Evolutionary conservation across 92 coral and sea anemone genomes (phyloP).

Genomic region (Porites lobata): DNA sequence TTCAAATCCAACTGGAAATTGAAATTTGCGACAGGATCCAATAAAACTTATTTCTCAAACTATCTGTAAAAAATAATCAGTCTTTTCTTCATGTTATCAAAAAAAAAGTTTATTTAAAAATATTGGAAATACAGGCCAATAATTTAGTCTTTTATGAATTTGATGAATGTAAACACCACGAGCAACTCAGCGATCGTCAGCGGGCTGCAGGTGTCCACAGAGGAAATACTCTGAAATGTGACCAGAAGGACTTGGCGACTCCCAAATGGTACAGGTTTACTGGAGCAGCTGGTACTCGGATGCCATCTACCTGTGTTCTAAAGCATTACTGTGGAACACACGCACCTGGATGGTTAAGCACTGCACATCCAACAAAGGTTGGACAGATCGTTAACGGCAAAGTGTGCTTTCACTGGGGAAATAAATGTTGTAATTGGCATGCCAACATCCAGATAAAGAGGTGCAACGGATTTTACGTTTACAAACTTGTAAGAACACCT

Average conservation of each 20-base stretch:
- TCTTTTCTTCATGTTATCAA: no score
- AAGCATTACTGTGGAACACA: slow-evolving; percentile 25
- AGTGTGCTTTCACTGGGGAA: slow-evolving; percentile 68
- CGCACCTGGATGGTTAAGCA: slow-evolving; percentile 64
- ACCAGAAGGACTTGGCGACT: background rate
- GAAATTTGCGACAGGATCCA: no score
- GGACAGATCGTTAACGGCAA: slow-evolving; percentile 51
- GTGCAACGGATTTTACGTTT: slow-evolving; percentile 64
- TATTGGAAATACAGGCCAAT: no score
- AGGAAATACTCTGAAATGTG: slow-evolving; percentile 42
- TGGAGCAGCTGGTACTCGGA: slow-evolving; percentile 39
- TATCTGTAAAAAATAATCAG: no score
- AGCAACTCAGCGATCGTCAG: slow-evolving; percentile 26
- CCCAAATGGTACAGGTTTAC: slow-evolving; percentile 51
- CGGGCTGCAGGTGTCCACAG: slow-evolving; percentile 53
- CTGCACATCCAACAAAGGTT: slow-evolving; percentile 55
- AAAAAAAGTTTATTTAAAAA: no score
- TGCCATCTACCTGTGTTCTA: slow-evolving; percentile 38
- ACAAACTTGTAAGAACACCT: slow-evolving; percentile 48
- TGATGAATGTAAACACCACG: slow-evolving; percentile 24
- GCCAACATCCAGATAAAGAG: slow-evolving; percentile 60
- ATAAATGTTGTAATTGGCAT: slow-evolving; percentile 61
- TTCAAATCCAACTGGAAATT: no score
- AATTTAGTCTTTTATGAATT: no score
- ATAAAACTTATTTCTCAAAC: no score